Evolutionary conservation across 2,888 invertebrate species (phyloP).

Genomic region (Merodon equestris): DNA sequence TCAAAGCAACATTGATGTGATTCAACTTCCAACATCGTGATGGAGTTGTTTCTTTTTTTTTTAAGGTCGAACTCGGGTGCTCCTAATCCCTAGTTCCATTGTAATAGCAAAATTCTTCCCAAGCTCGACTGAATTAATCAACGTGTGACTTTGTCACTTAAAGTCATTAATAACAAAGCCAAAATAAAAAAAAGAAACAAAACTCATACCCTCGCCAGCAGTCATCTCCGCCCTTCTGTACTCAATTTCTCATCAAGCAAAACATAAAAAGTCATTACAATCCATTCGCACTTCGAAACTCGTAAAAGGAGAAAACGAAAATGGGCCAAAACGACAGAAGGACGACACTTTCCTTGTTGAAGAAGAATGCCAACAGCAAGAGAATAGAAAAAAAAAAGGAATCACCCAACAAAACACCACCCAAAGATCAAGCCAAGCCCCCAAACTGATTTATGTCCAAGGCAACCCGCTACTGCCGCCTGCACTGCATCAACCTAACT

Average conservation of each 20-base stretch:
- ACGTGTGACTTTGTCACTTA: no score
- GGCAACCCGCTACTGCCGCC: constrained; percentile 22
- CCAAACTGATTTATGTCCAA: constrained; percentile 65
- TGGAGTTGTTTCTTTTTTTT: no score
- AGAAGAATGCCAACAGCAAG: constrained; percentile 6
- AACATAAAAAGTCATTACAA: constrained; percentile 50
- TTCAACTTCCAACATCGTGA: no score
- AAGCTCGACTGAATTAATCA: no score
- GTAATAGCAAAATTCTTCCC: no score
- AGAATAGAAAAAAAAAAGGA: constrained; percentile 36
- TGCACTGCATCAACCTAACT: constrained; percentile 54
- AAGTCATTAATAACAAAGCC: no score
- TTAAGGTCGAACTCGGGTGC: no score
- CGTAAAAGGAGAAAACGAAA: constrained; percentile 11
- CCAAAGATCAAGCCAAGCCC: constrained; percentile 65
- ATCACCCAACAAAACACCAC: constrained; percentile 36
- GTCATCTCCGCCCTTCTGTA: constrained; percentile 37
- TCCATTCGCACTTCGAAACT: constrained; percentile 30
- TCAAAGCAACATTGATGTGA: no score
- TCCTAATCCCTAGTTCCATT: no score
- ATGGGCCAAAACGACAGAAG: constrained; percentile 19
- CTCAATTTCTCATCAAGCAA: constrained; percentile 42
- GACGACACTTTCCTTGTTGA: constrained; percentile 28
- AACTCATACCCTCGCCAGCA: background rate
- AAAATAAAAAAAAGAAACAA: no score